Conservation (phyloP, 2,113 vertebrate genomes). For the Nipponia nippon region DNA sequence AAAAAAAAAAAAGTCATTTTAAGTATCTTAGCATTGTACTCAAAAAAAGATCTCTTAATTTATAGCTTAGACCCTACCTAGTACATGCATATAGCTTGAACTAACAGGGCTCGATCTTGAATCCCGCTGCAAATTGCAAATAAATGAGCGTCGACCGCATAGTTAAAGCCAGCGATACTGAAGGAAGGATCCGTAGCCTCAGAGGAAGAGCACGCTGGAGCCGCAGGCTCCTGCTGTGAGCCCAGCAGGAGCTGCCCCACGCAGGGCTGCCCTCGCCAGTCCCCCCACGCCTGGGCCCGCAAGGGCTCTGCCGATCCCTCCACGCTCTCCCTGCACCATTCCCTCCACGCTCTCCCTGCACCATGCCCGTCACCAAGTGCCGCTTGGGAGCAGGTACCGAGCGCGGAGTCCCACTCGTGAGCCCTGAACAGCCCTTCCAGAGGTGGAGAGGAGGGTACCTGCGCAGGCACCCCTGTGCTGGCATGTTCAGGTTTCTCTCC, state of each 20-base stretch:
- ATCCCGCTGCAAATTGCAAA: neutral
- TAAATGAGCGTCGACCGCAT: neutral
- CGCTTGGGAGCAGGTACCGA: neutral
- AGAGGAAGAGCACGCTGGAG: neutral
- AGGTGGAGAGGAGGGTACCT: neutral
- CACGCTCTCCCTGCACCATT: fast-evolving
- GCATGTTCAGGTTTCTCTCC: neutral
- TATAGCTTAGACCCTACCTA: neutral
- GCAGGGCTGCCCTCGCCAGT: neutral
- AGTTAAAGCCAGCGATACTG: neutral
- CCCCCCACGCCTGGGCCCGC: fast-evolving
- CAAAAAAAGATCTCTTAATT: neutral
- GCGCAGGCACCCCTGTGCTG: neutral
- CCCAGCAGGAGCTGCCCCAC: neutral
- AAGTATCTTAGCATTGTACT: neutral
- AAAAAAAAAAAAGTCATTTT: neutral
- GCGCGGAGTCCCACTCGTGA: fast-evolving
- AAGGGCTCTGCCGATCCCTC: neutral
- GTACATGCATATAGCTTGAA: neutral
- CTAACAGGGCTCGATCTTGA: neutral
- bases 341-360: fast-evolving
- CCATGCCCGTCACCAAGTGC: fast-evolving
- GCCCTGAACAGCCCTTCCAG: neutral
- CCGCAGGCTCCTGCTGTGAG: neutral
- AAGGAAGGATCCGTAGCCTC: neutral